Percentiles rank a stretch among this genome's conserved stretches.
Conservation (phyloP, 2,888 invertebrate species). For the Drosophila cognata region DNA sequence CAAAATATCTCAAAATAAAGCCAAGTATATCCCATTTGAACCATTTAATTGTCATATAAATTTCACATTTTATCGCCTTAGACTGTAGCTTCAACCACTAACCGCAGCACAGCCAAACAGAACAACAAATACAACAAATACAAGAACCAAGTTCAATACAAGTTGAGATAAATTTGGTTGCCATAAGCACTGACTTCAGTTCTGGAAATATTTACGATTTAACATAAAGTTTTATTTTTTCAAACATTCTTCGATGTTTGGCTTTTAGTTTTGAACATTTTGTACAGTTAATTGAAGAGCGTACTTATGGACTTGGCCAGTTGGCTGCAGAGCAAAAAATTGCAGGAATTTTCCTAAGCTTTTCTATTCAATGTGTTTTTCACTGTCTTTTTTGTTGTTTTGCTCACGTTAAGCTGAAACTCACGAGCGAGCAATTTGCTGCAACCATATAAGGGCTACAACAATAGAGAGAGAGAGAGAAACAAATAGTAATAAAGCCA, state of each 20-base stretch:
- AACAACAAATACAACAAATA: slow-evolving; percentile 18
- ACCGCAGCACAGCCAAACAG: slow-evolving; percentile 37
- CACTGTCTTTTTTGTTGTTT: neutral
- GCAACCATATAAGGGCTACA: slow-evolving; percentile 30
- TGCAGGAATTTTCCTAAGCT: slow-evolving; percentile 31
- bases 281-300: slow-evolving; percentile 72
- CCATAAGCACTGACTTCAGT: slow-evolving; percentile 36
- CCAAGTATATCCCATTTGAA: slow-evolving; percentile 60
- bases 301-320: slow-evolving; percentile 62
- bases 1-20: slow-evolving; percentile 47
- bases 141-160: slow-evolving; percentile 41
- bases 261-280: slow-evolving; percentile 8
- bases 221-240: slow-evolving; percentile 54
- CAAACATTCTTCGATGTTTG: slow-evolving; percentile 12
- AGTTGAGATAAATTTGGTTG: slow-evolving; percentile 34
- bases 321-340: slow-evolving; percentile 22
- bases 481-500: neutral
- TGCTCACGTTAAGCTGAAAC: slow-evolving; percentile 42
- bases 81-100: slow-evolving; percentile 22
- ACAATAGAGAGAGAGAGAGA: neutral
- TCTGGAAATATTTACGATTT: slow-evolving; percentile 65
- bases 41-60: slow-evolving; percentile 71
- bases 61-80: slow-evolving; percentile 53
- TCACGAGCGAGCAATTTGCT: slow-evolving; percentile 44
- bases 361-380: slow-evolving; percentile 5